These are phyloP conservation scores for Coilia nasus DNA, from an alignment of 2,797 vertebrate species.

Conservation along the genomic window DNA sequence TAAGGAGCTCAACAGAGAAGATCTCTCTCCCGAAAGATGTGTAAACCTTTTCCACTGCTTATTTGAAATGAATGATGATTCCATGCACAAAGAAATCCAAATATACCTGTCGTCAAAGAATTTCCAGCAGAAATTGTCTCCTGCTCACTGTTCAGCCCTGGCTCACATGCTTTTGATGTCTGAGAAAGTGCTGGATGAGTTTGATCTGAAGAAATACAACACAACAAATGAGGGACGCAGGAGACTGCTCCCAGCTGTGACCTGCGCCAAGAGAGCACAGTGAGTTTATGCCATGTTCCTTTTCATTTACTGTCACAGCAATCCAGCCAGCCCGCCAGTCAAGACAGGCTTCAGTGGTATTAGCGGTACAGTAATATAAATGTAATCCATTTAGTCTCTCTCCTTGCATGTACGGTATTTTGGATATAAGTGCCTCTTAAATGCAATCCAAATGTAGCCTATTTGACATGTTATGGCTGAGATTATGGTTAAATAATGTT, in stretches of 20 bases:
- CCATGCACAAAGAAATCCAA: neutral
- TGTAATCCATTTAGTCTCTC: too few species aligned
- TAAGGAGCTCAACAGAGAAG: neutral
- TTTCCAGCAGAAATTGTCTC: neutral
- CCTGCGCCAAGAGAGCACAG: neutral
- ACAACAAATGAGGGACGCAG: neutral
- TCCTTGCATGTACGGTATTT: too few species aligned
- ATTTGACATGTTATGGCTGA: too few species aligned
- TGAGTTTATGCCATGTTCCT: neutral
- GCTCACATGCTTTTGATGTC: slow-evolving; percentile 1
- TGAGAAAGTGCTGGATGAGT: neutral
- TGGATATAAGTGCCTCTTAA: too few species aligned
- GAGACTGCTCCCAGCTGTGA: neutral
- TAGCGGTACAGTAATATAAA: too few species aligned
- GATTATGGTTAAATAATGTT: too few species aligned
- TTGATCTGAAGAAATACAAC: too few species aligned
- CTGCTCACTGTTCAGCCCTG: slow-evolving; percentile 9
- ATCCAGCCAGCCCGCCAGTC: neutral
- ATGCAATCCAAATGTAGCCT: too few species aligned
- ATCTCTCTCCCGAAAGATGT: neutral
- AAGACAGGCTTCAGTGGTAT: too few species aligned
- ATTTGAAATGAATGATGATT: neutral
- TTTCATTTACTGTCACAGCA: neutral
- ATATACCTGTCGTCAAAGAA: neutral
- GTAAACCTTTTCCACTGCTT: neutral